These are phyloP conservation scores for Gambusia affinis DNA, from an alignment of 2,113 vertebrate species.

Conservation along the genomic window DNA sequence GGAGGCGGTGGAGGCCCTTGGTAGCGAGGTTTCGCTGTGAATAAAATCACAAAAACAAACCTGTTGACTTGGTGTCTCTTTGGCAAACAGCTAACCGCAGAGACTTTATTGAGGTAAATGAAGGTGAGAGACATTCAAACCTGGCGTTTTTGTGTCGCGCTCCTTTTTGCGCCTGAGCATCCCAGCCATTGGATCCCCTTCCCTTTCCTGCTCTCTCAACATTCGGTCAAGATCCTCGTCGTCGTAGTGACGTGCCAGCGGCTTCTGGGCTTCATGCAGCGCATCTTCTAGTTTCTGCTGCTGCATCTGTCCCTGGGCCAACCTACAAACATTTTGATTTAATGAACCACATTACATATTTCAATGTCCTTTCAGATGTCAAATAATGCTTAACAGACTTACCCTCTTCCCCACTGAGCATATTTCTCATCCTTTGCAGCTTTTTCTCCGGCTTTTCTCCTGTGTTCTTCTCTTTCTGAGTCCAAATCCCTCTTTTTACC, in stretches of 20 bases:
- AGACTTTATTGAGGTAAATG: neutral
- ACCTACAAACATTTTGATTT: constrained; percentile 67
- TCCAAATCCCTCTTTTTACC: constrained; percentile 89
- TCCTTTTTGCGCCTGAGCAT: constrained; percentile 89
- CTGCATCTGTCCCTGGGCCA: constrained; percentile 89
- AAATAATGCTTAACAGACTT: constrained; percentile 35
- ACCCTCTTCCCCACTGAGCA: constrained; percentile 95
- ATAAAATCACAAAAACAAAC: neutral
- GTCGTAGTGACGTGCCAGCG: constrained; percentile 89
- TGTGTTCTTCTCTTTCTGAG: constrained; percentile 85
- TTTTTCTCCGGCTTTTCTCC: constrained; percentile 82
- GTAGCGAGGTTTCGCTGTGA: constrained; percentile 87
- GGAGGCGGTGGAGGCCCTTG: constrained; percentile 89
- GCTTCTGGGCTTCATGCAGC: constrained; percentile 89
- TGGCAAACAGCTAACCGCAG: neutral
- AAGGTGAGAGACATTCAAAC: constrained; percentile 47
- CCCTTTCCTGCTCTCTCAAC: constrained; percentile 92
- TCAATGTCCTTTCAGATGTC: neutral
- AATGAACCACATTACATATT: neutral
- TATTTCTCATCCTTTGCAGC: constrained; percentile 88
- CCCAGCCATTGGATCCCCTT: constrained; percentile 94
- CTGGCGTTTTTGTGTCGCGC: constrained; percentile 83
- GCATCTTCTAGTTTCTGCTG: constrained; percentile 91
- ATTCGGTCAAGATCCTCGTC: constrained; percentile 93
- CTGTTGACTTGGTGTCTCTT: neutral